These are phyloP conservation scores for Tapirus terrestris DNA, from an alignment of 2,113 vertebrate species.

Conservation along the genomic window DNA sequence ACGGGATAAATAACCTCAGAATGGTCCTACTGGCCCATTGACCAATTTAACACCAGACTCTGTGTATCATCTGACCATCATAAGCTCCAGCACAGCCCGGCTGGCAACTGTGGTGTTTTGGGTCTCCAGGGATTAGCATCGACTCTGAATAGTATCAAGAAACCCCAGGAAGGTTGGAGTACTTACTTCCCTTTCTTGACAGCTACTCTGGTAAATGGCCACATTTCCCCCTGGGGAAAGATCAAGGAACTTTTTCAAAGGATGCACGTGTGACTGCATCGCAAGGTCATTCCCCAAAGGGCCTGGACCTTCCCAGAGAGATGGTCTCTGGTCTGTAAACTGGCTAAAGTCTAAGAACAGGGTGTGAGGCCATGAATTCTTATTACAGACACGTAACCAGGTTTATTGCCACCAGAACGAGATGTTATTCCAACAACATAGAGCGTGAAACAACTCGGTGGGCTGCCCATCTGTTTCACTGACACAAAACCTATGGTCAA, in stretches of 20 bases:
- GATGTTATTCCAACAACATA: not conserved
- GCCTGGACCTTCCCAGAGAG: too few species aligned
- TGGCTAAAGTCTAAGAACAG: too few species aligned
- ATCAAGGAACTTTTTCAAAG: not conserved
- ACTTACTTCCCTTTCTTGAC: not conserved
- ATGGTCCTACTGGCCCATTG: not conserved
- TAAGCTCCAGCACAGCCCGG: fast-evolving
- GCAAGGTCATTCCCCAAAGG: not conserved
- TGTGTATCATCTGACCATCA: not conserved
- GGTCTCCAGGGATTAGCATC: too few species aligned
- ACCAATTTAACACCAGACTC: not conserved
- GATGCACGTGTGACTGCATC: fast-evolving
- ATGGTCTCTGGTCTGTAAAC: not conserved
- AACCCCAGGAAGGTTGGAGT: not conserved
- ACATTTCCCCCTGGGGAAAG: not conserved
- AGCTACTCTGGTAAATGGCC: not conserved
- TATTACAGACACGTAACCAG: too few species aligned
- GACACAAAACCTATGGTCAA: too few species aligned
- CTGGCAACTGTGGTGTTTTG: not conserved
- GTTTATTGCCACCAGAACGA: not conserved
- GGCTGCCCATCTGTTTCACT: not conserved
- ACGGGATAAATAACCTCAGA: fast-evolving
- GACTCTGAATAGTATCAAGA: too few species aligned
- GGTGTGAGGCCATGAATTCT: too few species aligned
- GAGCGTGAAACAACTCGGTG: too few species aligned